Conservation (phyloP, 1,140 invertebrate species). For the Lysiphlebus fabarum region DNA sequence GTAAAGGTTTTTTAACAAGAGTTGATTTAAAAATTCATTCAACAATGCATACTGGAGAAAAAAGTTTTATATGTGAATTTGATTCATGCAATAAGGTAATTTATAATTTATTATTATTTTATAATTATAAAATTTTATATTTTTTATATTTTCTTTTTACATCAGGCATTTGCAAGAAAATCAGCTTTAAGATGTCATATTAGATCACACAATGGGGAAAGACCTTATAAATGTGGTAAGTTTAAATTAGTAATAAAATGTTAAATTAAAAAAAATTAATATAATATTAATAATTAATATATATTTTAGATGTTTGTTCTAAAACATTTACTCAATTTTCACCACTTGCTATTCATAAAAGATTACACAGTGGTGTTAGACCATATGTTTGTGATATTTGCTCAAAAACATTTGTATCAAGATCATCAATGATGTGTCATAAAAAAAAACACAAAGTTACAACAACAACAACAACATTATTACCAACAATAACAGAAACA, state of each 20-base stretch:
- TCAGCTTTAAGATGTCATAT: conserved; percentile 68
- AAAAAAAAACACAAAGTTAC: conserved; percentile 56
- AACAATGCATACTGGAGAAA: conserved; percentile 69
- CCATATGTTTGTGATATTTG: conserved; percentile 78
- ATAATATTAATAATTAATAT: conserved; percentile 15
- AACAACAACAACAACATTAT: not conserved
- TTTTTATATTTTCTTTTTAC: conserved; percentile 43
- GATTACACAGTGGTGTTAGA: conserved; percentile 74
- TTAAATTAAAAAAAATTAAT: not conserved
- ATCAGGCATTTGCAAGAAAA: conserved; percentile 67
- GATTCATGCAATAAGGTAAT: no score
- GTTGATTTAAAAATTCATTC: conserved; percentile 63
- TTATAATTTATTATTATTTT: no score
- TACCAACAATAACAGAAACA: no score
- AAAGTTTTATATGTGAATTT: conserved; percentile 64
- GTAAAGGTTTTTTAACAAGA: conserved; percentile 65
- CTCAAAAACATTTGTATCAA: conserved; percentile 59
- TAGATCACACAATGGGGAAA: conserved; percentile 69
- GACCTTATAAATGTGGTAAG: conserved; percentile 54
- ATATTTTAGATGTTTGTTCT: conserved; percentile 61
- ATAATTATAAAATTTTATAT: no score
- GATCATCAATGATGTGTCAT: conserved; percentile 62
- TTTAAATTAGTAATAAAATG: not conserved
- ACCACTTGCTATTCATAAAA: conserved; percentile 63
- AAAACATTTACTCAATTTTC: conserved; percentile 65